Evolutionary conservation across 2,113 vertebrate species (phyloP).

Genomic region (Python bivittatus): DNA sequence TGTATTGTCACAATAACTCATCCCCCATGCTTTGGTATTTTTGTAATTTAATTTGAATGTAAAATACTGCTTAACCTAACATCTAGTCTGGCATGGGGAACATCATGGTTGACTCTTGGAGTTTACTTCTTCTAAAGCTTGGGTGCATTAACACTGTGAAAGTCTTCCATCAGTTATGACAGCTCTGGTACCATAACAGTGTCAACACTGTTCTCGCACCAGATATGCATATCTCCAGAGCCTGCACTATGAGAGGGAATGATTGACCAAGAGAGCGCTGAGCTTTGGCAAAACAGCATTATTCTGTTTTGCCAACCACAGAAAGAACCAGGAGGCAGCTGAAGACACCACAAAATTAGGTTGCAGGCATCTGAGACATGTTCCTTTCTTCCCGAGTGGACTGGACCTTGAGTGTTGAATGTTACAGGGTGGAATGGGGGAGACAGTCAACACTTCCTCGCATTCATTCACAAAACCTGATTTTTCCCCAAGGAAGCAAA

Average conservation of each 20-base stretch:
- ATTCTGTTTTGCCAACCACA: not conserved
- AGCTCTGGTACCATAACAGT: slow-evolving; percentile 29
- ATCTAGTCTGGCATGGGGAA: not conserved
- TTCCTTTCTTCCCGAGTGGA: not conserved
- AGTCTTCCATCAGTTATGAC: slow-evolving; percentile 19
- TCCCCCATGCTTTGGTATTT: not conserved
- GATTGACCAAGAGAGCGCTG: not conserved
- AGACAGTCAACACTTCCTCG: not conserved
- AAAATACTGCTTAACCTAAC: not conserved
- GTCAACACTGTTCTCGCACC: slow-evolving; percentile 31
- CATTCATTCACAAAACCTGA: not conserved
- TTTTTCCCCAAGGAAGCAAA: not conserved
- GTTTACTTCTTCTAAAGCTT: slow-evolving; percentile 19
- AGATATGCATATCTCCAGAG: slow-evolving; percentile 54
- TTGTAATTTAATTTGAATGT: slow-evolving; percentile 21
- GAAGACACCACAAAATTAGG: slow-evolving; percentile 3
- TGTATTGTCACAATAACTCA: not conserved
- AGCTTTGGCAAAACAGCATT: not conserved
- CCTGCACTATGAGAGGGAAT: slow-evolving; percentile 31
- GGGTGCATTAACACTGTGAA: slow-evolving; percentile 9
- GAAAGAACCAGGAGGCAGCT: not conserved
- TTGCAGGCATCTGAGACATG: not conserved
- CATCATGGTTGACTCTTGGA: slow-evolving; percentile 18
- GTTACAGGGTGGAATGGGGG: not conserved
- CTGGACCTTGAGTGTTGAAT: not conserved